phyloP scores from a whole-genome alignment of 2,113 vertebrate species.

The Gopherus flavomarginatus region DNA sequence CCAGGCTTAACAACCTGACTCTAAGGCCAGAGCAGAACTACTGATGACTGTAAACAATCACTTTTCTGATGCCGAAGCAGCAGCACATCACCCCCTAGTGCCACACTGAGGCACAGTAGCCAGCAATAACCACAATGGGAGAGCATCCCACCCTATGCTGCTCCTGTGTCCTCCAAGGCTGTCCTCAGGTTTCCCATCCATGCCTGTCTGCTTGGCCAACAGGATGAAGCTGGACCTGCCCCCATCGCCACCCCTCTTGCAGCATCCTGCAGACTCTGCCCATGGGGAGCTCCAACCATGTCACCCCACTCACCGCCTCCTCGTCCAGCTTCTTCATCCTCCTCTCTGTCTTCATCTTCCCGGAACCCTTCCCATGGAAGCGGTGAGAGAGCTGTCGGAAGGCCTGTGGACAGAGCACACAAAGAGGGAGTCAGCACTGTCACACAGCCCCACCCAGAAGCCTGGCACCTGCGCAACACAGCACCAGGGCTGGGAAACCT shows the following conservation, averaged over 20 bases:
- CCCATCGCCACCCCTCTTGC: neutral
- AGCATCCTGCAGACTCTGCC: neutral
- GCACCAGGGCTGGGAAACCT: neutral
- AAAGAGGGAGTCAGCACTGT: rapidly evolving
- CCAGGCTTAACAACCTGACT: neutral
- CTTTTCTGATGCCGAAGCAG: neutral
- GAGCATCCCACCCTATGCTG: neutral
- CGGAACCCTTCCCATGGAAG: constrained; percentile 93
- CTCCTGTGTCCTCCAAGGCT: neutral
- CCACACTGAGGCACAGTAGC: neutral
- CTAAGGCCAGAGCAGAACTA: neutral
- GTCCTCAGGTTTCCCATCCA: neutral
- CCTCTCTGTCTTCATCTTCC: constrained; percentile 94
- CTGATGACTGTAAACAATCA: neutral
- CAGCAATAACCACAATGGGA: neutral
- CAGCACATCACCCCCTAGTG: neutral
- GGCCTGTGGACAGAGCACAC: constrained; percentile 68
- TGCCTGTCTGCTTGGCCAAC: neutral
- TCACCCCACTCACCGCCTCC: constrained; percentile 81
- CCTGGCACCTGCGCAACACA: neutral
- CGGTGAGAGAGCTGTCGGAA: constrained; percentile 94
- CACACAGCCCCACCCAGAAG: no score
- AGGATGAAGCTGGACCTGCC: neutral
- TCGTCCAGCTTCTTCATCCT: constrained; percentile 95
- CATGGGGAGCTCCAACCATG: no score